These are phyloP conservation scores for Trichonephila inaurata DNA, from an alignment of 1,140 invertebrate species.

Conservation along the genomic window DNA sequence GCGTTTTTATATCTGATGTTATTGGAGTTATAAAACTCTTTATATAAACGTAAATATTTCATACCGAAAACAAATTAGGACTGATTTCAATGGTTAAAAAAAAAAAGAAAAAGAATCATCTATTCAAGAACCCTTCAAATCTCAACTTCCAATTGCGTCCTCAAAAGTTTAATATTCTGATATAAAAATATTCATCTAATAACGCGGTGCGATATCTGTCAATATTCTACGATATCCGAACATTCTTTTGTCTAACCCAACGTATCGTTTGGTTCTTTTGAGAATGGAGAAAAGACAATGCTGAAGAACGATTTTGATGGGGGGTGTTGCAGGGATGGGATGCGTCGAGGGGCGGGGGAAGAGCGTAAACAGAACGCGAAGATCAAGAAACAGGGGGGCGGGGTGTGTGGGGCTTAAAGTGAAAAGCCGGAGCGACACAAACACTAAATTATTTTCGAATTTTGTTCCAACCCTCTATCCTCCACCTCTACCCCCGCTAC, in stretches of 20 bases:
- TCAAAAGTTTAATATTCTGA: not conserved
- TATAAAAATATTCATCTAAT: constrained; percentile 20
- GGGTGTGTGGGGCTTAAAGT: constrained; percentile 39
- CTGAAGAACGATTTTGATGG: not conserved
- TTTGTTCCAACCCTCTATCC: constrained; percentile 16
- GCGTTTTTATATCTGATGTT: not conserved
- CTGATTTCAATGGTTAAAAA: not conserved
- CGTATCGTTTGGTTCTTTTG: constrained; percentile 40
- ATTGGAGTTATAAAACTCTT: not conserved
- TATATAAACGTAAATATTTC: not conserved
- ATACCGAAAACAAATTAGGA: not conserved
- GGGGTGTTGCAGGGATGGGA: not conserved
- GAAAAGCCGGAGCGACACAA: constrained; percentile 63
- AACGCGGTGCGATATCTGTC: not conserved
- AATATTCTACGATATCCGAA: not conserved
- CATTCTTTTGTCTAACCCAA: not conserved
- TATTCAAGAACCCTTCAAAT: not conserved
- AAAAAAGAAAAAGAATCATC: not conserved
- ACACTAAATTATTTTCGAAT: constrained; percentile 76
- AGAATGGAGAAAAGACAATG: not conserved
- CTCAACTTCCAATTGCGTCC: not conserved
- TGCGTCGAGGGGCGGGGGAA: not conserved
- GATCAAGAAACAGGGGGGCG: not conserved
- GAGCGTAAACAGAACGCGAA: constrained; percentile 9
- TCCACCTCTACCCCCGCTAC: not conserved